A percentile compares a stretch with the other conserved stretches of the same genome.
Evolutionary conservation across 2,888 invertebrate genomes (phyloP).

Genomic region (Pyrocoelia pectoralis): DNA sequence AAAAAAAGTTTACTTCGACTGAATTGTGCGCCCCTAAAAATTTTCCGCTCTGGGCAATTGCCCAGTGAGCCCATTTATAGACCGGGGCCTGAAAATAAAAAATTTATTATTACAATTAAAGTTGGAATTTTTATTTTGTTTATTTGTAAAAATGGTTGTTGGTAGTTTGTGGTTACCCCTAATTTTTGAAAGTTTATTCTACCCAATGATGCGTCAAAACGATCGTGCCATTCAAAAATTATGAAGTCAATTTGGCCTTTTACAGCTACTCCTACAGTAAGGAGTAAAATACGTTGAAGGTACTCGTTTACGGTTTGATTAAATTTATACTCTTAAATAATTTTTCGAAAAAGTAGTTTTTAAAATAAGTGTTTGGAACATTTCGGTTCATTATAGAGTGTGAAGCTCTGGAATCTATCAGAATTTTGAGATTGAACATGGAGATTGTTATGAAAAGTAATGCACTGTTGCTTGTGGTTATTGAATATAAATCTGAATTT

Average conservation of each 20-base stretch:
- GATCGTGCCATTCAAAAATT: not conserved
- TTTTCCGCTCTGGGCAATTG: no score
- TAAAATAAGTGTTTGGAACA: not conserved
- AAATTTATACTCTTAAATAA: not conserved
- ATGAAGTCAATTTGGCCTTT: not conserved
- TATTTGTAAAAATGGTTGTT: not conserved
- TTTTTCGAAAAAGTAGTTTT: not conserved
- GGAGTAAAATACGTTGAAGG: not conserved
- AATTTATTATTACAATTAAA: no score
- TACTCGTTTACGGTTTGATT: not conserved
- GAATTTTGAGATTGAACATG: no score
- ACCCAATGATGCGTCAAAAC: not conserved
- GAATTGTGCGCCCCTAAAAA: no score
- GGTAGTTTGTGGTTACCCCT: not conserved
- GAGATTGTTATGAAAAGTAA: no score
- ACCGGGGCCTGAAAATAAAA: no score
- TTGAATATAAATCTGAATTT: no score
- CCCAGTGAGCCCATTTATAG: no score
- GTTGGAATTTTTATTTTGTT: constrained; percentile 1
- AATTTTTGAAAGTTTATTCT: not conserved
- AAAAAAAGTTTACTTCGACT: no score
- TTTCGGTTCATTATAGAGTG: not conserved
- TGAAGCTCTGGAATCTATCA: not conserved
- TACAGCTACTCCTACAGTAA: not conserved
- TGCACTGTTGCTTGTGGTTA: no score